Base-by-base conservation (phyloP, 1,140 invertebrate genomes). In the Riptortus pedestris region DNA sequence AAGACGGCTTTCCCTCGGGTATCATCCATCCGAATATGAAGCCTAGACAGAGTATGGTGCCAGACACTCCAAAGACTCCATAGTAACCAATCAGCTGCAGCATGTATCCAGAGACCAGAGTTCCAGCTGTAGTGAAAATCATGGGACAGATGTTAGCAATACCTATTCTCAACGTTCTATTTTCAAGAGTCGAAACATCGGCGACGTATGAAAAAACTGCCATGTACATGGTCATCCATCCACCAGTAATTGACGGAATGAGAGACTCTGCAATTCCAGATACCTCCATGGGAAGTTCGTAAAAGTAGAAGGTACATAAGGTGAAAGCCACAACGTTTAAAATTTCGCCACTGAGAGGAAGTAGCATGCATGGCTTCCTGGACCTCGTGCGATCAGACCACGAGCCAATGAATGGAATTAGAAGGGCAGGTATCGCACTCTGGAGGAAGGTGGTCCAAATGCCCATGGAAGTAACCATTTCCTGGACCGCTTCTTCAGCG, bases 141-240 rank as follows among this genome's bases (percentile, higher is more conserved):
- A 86, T 89, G 69, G 86, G 83, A 70, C 88, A 88, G 4, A 89
- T 79, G 74, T 89, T 93, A 65, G 90, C 84, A 27, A 93, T 83
- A 20, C 88, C 89, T 67, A 93, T 90, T 63, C 90, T 74, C 16
- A 89, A 76, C 0, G 90, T 93, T 65, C 90, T 81, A 63, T 83
- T 85, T 72, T 89, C 83, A 58, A 87, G 80, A 14, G 84, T 84
- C 0, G 90, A 90, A 11, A 91, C 85, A 71, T 93, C 90, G 0
- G 83, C 87, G 31, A 94, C 86, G 70, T 92, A 93, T 72, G 90
- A 91, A 72, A 93, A 93, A 28, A 88, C 83, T 12, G 87, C 87
- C 85, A 93, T 91, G 66, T 92, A 84, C 82, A 92, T 87, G n/a
- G 88, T 89, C 69, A 91, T 88, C 83, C 86, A 90, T 2, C 90